phyloP scores from a whole-genome alignment of 2,113 vertebrate species.

The Candoia aspera region DNA sequence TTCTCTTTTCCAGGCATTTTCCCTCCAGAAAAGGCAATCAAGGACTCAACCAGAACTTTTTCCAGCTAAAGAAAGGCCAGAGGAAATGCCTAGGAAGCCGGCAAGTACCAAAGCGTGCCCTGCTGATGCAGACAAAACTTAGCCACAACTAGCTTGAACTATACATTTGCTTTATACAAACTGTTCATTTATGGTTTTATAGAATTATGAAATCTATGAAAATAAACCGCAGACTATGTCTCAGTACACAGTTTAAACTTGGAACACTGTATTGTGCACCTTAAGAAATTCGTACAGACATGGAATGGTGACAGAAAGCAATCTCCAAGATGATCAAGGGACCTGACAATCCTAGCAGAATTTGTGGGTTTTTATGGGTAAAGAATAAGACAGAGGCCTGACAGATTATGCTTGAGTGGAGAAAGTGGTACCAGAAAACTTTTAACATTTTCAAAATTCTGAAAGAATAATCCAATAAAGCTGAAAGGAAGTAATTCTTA shows the following conservation, averaged over 20 bases:
- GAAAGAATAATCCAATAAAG: background rate
- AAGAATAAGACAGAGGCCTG: background rate
- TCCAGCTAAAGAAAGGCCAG: background rate
- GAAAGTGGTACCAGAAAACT: background rate
- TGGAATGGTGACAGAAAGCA: background rate
- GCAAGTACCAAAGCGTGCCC: background rate
- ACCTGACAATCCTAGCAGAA: background rate
- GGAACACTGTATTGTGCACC: background rate
- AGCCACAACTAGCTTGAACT: background rate
- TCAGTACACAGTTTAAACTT: background rate
- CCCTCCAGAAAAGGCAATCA: background rate
- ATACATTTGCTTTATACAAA: background rate
- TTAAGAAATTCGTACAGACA: background rate
- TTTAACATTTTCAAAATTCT: background rate
- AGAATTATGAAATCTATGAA: background rate
- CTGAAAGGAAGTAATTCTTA: background rate
- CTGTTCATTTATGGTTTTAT: background rate
- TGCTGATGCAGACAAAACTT: background rate
- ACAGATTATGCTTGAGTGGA: background rate
- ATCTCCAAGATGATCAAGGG: background rate
- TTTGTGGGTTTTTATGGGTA: background rate
- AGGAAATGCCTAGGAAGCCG: background rate
- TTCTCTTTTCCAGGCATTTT: background rate
- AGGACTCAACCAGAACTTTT: background rate
- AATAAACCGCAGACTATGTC: background rate